Base-by-base conservation (phyloP, 2,113 vertebrate genomes). In the Grammomys dolichurus region DNA sequence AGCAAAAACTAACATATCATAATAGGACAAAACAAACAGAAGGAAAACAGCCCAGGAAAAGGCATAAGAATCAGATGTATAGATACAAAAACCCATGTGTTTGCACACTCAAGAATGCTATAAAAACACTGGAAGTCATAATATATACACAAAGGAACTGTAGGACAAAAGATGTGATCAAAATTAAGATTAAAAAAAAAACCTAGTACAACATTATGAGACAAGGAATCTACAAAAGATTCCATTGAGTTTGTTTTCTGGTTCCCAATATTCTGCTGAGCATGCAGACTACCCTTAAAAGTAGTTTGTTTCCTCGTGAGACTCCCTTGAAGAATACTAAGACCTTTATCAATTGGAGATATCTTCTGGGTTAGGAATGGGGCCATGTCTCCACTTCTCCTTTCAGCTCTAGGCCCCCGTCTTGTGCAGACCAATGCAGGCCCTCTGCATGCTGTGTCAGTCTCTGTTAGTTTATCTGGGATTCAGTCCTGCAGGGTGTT, bases 391-490 rank as follows among this genome's bases (percentile, higher is more conserved):
- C 17, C 9, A 20, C 4, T 22, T 36, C 51, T 36, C 48, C 76
- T 54, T 54, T 80, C 48, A 80, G 48, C 31, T 2, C 31, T 54
- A 56, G 51, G 17, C 9, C 77, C 48, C 51, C 51, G 36, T 56
- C 51, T 80, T 16, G 48, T 56, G 4, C 16, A 56, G 51, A 36
- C 51, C 8, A 1, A 17, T 19, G 1, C 13, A 51, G 28, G 46
- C 46, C 19, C 19, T 54, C 8, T 54, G 48, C 48, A 36, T 5
- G 48, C 28, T 33, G 28, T 7, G 0, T 78, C 48, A 20, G 48
- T 56, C 7, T n/a, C 33, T n/a, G 4, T 36, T 19, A n/a, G 33
- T n/a, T 81, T 2, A 7, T 13, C 9, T 4, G 2, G 20, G 2
- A 31, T 56, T 56, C 51, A 3, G 17, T 36, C 78, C 33, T 3